Evolutionary conservation across 2,113 vertebrate species (phyloP).

Genomic region (Myxocyprinus asiaticus): DNA sequence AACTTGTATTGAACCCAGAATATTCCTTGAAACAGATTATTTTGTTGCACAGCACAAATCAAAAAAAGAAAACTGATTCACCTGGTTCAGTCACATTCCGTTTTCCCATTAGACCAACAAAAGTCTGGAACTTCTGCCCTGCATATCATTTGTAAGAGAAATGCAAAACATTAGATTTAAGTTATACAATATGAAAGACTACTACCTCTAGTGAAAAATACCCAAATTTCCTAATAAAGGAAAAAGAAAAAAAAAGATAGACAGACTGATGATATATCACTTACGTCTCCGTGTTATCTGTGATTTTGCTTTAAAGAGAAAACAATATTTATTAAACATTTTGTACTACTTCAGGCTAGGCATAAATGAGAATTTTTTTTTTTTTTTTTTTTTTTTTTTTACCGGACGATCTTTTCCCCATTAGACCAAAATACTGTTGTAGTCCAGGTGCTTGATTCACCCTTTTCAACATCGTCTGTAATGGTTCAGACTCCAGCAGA

Average conservation of each 20-base stretch:
- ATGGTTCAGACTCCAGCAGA: slow-evolving; percentile 56
- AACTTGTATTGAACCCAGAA: no score
- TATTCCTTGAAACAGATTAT: no score
- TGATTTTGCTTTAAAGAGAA: slow-evolving; percentile 71
- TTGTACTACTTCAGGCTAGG: no score
- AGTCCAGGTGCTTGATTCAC: slow-evolving; percentile 80
- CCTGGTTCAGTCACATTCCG: slow-evolving; percentile 58
- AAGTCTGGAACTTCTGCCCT: slow-evolving; percentile 88
- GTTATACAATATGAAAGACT: no score
- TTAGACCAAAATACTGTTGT: slow-evolving; percentile 79
- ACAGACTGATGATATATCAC: slow-evolving; percentile 50
- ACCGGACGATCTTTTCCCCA: slow-evolving; percentile 84
- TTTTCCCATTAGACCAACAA: slow-evolving; percentile 93
- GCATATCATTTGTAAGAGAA: slow-evolving; percentile 54
- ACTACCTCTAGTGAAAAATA: neutral
- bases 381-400: no score
- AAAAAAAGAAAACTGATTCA: neutral
- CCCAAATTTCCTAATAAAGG: no score
- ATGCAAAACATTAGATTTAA: neutral
- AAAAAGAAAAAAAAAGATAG: no score
- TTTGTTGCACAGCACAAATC: neutral
- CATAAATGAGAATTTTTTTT: neutral
- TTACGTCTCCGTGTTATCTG: slow-evolving; percentile 82
- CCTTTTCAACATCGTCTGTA: slow-evolving; percentile 79
- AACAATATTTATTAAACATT: slow-evolving; percentile 6